phyloP scores from a whole-genome alignment of 1,140 invertebrate genomes.

The Phortica variegata region DNA sequence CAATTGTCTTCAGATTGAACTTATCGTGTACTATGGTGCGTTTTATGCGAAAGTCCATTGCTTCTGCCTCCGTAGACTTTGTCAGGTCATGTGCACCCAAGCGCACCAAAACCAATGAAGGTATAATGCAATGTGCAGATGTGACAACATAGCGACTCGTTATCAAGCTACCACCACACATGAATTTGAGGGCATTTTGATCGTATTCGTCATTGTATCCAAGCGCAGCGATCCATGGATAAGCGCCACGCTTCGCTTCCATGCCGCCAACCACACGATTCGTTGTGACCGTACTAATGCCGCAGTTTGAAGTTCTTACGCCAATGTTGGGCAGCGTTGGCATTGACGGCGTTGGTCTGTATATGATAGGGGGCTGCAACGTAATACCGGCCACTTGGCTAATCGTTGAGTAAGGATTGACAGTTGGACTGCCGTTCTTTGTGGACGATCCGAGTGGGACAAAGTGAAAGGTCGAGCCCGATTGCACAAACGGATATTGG shows the following conservation, averaged over 20 bases:
- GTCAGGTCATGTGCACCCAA: slow-evolving; percentile 73
- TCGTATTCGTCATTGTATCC: slow-evolving; percentile 62
- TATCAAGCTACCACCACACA: slow-evolving; percentile 83
- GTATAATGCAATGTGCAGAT: slow-evolving; percentile 77
- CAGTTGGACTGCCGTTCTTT: too few species aligned
- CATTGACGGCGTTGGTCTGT: slow-evolving; percentile 34
- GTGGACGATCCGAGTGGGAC: too few species aligned
- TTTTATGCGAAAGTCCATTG: slow-evolving; percentile 65
- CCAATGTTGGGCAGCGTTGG: slow-evolving; percentile 1
- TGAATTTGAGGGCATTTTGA: slow-evolving; percentile 60
- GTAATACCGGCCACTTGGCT: too few species aligned
- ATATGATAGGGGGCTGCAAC: slow-evolving; percentile 12
- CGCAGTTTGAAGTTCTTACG: slow-evolving; percentile 22
- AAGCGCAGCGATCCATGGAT: slow-evolving; percentile 73
- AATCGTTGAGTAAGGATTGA: too few species aligned
- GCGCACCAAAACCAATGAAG: slow-evolving; percentile 27
- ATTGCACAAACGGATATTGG: too few species aligned
- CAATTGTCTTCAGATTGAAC: slow-evolving; percentile 65
- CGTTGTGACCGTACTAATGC: slow-evolving; percentile 38
- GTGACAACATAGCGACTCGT: slow-evolving; percentile 73
- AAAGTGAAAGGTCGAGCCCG: too few species aligned
- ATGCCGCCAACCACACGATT: slow-evolving; percentile 57
- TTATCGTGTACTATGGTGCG: slow-evolving; percentile 65
- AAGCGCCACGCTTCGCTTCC: slow-evolving; percentile 59
- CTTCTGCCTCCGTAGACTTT: slow-evolving; percentile 62